Percentiles rank a stretch among this genome's conserved stretches.
Conservation (phyloP, 1,140 invertebrate species). For the Spodoptera frugiperda region DNA sequence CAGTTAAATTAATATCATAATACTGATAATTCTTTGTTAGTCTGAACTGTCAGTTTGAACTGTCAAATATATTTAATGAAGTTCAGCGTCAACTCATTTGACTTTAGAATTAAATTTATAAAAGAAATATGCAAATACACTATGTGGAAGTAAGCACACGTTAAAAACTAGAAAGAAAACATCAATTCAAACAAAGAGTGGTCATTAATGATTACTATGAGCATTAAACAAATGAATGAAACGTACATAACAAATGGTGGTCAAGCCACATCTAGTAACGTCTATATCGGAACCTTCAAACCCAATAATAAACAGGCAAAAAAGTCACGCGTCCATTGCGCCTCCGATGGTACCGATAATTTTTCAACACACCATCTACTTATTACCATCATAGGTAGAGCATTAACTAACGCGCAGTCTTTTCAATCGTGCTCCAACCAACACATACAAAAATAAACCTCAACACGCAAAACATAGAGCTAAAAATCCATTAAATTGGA, state of each 20-base stretch:
- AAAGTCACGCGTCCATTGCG: slow-evolving; percentile 83
- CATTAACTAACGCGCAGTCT: slow-evolving; percentile 80
- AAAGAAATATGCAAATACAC: no score
- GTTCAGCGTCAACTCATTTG: no score
- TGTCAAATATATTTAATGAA: no score
- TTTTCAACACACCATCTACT: slow-evolving; percentile 86
- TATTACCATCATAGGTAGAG: slow-evolving; percentile 85
- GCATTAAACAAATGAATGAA: neutral
- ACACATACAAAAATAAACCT: slow-evolving; percentile 51
- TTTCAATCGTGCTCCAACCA: slow-evolving; percentile 56
- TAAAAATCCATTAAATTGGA: slow-evolving; percentile 37
- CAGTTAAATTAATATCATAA: no score
- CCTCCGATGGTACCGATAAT: slow-evolving; percentile 85
- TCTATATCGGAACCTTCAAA: slow-evolving; percentile 63
- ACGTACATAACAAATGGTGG: neutral
- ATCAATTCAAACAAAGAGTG: no score
- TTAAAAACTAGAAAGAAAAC: no score
- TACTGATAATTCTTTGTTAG: no score
- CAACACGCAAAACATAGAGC: slow-evolving; percentile 45
- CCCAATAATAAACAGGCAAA: slow-evolving; percentile 83
- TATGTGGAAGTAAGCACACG: no score
- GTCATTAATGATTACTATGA: neutral
- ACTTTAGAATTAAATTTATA: no score
- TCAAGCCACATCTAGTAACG: slow-evolving; percentile 58
- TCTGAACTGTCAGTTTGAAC: no score